Evolutionary conservation across 2,888 invertebrate genomes (phyloP), one percentile per base, ranked within the genome.

Genomic region (Odontocolon sp.): DNA sequence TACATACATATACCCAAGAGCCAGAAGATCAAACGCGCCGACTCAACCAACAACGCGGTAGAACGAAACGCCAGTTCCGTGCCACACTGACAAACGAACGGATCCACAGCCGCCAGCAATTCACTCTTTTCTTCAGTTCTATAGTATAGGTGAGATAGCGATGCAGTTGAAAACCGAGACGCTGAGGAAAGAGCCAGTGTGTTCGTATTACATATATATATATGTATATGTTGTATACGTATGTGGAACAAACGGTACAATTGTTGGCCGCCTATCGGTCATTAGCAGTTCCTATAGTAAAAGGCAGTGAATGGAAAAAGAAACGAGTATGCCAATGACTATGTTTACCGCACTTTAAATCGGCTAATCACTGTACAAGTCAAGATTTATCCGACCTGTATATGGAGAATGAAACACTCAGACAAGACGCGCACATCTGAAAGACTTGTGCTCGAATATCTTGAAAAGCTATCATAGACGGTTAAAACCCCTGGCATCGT

Each of bases 1-100:
- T 23, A 59, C 11, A 38, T 54, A 23, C 18, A 36, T 23, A 50
- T 67, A 40, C 79, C 50, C 70, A 67, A 70, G 64, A 57, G 61
- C 57, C 66, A 71, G 61, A 64, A 77, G 80, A 82, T 84, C 82
- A 84, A 84, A 84, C 70, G 79, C 59, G 75, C 84, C 84, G 83
- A 78, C 77, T 67, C 68, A 54, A 73, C 83, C 74, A 74, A 66
- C 56, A 71, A 52, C 66, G 50, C 74, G 78, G 72, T 74, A 70
- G 77, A 72, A 76, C 71, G 78, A 67, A 70, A 69, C 79, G 66
- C 61, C 64, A 57, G 69, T 50, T 56, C 68, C 64, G 64, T 63
- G 57, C 57, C 68, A 50, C 59, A 56, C 67, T 38, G 31, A 14
- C 50, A 14, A 42, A 40, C 11, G 50, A 54, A 61, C 31, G 59